Base-by-base conservation (phyloP, 2,797 vertebrate genomes). In the Alectoris magna region DNA sequence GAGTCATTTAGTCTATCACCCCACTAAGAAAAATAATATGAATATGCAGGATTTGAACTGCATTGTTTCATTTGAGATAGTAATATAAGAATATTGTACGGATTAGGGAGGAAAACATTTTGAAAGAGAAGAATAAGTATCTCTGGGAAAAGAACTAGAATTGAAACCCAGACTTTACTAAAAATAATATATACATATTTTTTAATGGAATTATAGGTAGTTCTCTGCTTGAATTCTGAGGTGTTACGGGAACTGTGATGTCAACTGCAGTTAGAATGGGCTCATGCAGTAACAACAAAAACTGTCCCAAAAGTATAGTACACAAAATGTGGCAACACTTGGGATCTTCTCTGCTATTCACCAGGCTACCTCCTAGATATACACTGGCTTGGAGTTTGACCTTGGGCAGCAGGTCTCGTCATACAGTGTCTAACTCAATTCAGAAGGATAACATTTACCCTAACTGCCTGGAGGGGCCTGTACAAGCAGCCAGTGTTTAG, bases 291-390 rank as follows among this genome's bases (percentile, higher is more conserved):
- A 49, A 2, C 27, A 44, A 9, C 16, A 60, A 36, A 63, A 9
- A 43, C 62, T 62, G 74, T 84, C 11, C 46, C 10, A 24, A 0
- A 51, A 8, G 84, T 11, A 22, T 49, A 10, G 15, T 55, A 39
- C 22, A 39, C 0, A 3, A 3, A 31, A 3, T 19, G 14, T 34
- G 21, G 11, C 1, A 2, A 49, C 43, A 9, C 2, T 15, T 11
- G 8, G 18, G 19, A 44, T 78, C 19, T 16, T 78, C 56, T 87
- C 55, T 72, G 12, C 9, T 76, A 80, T 80, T 69, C 10, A 49
- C 8, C 14, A 75, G 36, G 31, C 3, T 75, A 69, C 41, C 38
- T 87, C 76, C 46, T 39, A 69, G 34, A 41, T 36, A 23, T 67
- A 12, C 0, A 0, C 26, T 91, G 64, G 7, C 11, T 70, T 88